Base-by-base conservation (phyloP, 1,140 invertebrate genomes). In the Lordiphosa mommai region DNA sequence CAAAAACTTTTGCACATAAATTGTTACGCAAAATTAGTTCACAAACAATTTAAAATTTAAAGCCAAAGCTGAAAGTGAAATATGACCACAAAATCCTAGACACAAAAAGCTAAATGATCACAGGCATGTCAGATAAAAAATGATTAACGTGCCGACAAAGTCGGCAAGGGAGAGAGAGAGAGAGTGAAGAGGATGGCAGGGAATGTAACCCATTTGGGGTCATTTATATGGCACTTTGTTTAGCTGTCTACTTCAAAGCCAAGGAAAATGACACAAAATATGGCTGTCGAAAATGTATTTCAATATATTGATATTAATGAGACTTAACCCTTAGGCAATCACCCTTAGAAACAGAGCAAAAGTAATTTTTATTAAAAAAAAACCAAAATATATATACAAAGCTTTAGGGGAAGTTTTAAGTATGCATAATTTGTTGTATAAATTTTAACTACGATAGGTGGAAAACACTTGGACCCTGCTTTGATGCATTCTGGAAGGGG, bases 111-210 rank as follows among this genome's bases (percentile, higher is more conserved):
- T 74, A 82, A 80, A 80, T 80, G 74, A 84, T 84, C 77, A 77
- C 72, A 72, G 70, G 43, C 77, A 70, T 70, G 77, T 79, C 79
- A 74, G 79, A 84, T 84, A 85, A 84, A 72, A 84, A 85, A 85
- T 84, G 72, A 84, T 84, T 85, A 84, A 84, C 72, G 76, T 76
- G 37, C 47, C 38, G 60, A 4, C 49, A 10, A 29, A 33, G 32
- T 20, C 20, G 30, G 16, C 44, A 49, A 34, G 34, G 29, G 30
- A 29, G 5, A 13, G 29, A 16, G 37, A 43, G 47, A 23, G 30
- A 29, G 5, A 13, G 29, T 14, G 37, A 43, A 46, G 27, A 27
- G 30, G 27, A 8, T 32, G 6, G 8, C 3, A 13, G 14, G 12
- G 32, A 40, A 51, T 33, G 32, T 16, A 57, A 41, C 34, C 63